These are phyloP conservation scores for Campylorhamphus procurvoides DNA, from an alignment of 2,113 vertebrate species.

Conservation along the genomic window DNA sequence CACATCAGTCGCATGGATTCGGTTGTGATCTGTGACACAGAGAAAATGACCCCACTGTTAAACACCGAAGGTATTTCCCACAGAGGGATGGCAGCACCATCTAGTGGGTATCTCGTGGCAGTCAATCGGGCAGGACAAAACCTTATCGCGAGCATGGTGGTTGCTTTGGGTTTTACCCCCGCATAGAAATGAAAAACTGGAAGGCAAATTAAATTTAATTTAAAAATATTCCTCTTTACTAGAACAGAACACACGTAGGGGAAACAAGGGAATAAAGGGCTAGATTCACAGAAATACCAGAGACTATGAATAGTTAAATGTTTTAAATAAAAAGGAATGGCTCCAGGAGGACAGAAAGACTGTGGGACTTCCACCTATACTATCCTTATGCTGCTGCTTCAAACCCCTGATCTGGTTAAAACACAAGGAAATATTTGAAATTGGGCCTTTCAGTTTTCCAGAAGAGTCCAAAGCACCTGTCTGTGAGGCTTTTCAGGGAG, in stretches of 20 bases:
- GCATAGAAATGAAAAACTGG: neutral
- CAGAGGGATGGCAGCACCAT: slow-evolving; percentile 61
- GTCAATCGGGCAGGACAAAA: neutral
- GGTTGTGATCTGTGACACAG: slow-evolving; percentile 90
- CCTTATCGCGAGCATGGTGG: no score
- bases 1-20: slow-evolving; percentile 97
- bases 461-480: neutral
- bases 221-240: neutral
- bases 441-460: neutral
- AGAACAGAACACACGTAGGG: neutral
- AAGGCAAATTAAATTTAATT: neutral
- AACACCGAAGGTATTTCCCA: neutral
- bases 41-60: neutral
- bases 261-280: neutral
- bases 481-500: neutral
- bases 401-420: neutral
- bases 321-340: neutral
- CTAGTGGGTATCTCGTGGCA: slow-evolving; percentile 53
- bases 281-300: neutral
- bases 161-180: neutral
- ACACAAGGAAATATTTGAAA: neutral
- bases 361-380: neutral
- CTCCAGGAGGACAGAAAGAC: neutral
- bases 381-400: neutral
- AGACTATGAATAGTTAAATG: neutral